A percentile compares a stretch with the other conserved stretches of the same genome.
Evolutionary conservation across 2,113 vertebrate species (phyloP).

Genomic region (Procapra przewalskii): DNA sequence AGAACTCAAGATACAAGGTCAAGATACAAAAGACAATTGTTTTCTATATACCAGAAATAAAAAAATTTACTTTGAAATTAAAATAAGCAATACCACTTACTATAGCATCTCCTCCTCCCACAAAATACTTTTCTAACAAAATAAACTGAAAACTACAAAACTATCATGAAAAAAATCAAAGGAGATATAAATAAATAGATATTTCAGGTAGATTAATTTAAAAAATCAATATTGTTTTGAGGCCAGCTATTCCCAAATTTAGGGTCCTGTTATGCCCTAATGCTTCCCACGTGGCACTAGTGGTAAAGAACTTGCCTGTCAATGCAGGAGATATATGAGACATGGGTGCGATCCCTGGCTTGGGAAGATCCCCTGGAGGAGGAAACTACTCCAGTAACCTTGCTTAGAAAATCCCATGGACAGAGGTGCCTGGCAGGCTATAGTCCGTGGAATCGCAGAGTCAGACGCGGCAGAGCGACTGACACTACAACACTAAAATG

Average conservation of each 20-base stretch:
- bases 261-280: background rate
- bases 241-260: background rate
- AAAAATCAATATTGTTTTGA: background rate
- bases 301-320: background rate
- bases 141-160: background rate
- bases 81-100: background rate
- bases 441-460: background rate
- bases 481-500: no score
- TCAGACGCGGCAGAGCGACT: no score
- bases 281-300: background rate
- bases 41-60: background rate
- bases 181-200: background rate
- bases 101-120: background rate
- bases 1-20: background rate
- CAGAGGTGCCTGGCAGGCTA: background rate
- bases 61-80: background rate
- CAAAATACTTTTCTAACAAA: background rate
- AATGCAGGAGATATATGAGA: background rate
- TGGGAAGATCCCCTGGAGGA: background rate
- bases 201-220: background rate
- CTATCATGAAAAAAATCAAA: background rate
- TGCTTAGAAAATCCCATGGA: background rate
- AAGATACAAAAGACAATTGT: background rate
- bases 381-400: background rate
- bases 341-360: background rate